Percentiles rank a stretch among this genome's conserved stretches.
Conservation (phyloP, 2,888 invertebrate genomes). For the Ennomos quercinarius region DNA sequence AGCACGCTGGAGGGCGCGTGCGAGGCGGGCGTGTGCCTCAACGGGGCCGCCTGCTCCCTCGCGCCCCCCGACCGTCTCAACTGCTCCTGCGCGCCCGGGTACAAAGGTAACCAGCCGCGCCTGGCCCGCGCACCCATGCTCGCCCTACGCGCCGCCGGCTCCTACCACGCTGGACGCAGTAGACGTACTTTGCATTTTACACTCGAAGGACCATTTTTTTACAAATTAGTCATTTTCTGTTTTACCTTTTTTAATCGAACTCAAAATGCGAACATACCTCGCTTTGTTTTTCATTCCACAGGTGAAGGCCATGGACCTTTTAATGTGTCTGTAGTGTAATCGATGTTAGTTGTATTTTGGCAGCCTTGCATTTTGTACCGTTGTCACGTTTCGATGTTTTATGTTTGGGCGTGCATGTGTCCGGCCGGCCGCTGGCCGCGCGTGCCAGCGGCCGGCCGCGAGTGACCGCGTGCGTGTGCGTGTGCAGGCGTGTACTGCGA, state of each 20-base stretch:
- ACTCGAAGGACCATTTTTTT: too few species aligned
- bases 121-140: neutral
- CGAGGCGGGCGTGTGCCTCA: constrained; percentile 89
- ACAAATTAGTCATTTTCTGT: too few species aligned
- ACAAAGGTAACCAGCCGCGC: constrained; percentile 83
- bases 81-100: constrained; percentile 90
- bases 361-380: constrained; percentile 1
- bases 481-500: constrained; percentile 80
- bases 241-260: neutral
- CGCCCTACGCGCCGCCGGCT: neutral
- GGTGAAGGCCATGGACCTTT: constrained; percentile 10
- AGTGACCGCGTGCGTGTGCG: constrained; percentile 4
- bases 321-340: neutral
- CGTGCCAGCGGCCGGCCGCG: neutral
- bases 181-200: too few species aligned
- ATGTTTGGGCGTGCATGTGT: constrained; percentile 14
- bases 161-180: neutral
- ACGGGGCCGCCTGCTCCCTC: constrained; percentile 90
- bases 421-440: constrained; percentile 5
- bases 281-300: constrained; percentile 2
- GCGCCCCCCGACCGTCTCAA: constrained; percentile 85
- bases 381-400: constrained; percentile 13
- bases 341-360: constrained; percentile 11
- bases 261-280: constrained; percentile 4
- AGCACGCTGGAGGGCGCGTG: constrained; percentile 80